Evolutionary conservation across 2,888 invertebrate genomes (phyloP).

Genomic region (Clanis bilineata): DNA sequence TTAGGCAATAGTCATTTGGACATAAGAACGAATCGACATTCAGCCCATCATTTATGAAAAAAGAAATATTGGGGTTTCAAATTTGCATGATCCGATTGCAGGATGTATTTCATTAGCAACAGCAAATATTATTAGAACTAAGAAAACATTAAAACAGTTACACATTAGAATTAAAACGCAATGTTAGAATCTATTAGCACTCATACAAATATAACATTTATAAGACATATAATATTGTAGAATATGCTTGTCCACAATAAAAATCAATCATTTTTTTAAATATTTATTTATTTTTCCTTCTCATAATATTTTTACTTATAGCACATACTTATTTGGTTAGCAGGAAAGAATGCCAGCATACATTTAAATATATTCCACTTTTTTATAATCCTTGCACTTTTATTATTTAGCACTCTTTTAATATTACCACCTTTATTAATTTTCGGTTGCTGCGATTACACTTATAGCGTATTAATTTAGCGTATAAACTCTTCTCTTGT

Average conservation of each 20-base stretch:
- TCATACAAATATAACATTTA: neutral
- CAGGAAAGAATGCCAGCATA: neutral
- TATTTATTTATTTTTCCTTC: neutral
- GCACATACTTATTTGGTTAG: neutral
- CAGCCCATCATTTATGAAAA: neutral
- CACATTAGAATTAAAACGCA: neutral
- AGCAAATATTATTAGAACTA: neutral
- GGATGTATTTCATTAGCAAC: conserved; percentile 9
- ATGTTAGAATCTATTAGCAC: neutral
- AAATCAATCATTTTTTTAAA: neutral
- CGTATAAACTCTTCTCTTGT: too few relatives aligned
- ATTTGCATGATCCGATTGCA: conserved; percentile 16
- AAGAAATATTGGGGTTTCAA: conserved; percentile 14
- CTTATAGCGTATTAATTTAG: too few relatives aligned
- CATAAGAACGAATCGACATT: neutral
- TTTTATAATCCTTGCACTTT: conserved; percentile 22
- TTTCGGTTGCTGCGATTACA: neutral
- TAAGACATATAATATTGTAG: conserved; percentile 1
- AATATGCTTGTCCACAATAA: neutral
- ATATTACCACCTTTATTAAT: neutral
- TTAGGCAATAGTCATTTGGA: conserved; percentile 4
- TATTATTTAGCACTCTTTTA: neutral
- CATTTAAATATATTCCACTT: neutral
- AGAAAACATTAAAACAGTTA: neutral
- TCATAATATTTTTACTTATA: neutral